phyloP scores from a whole-genome alignment of 2,888 invertebrate species.

The Harmothoe impar region DNA sequence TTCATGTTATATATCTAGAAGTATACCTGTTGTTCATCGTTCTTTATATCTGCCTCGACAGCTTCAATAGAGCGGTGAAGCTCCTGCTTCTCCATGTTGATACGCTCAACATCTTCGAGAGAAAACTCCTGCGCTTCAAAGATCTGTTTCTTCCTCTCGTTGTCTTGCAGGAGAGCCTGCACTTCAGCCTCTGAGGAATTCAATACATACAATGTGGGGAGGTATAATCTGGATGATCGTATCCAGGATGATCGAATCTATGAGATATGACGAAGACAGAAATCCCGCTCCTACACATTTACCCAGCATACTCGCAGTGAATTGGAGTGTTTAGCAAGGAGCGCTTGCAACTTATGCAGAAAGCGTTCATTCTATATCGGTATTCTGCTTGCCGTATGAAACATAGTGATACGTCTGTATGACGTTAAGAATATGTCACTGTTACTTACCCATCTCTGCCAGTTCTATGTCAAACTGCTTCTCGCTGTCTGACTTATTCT shows the following conservation, averaged over 20 bases:
- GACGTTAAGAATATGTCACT: no score
- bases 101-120: slow-evolving; percentile 78
- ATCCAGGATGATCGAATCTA: no score
- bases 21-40: slow-evolving; percentile 73
- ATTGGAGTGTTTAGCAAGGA: no score
- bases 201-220: not conserved
- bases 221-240: no score
- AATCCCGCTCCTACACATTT: no score
- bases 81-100: slow-evolving; percentile 74
- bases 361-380: no score
- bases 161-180: slow-evolving; percentile 67
- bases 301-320: no score
- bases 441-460: not conserved
- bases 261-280: no score
- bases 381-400: no score
- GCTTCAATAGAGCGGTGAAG: slow-evolving; percentile 75
- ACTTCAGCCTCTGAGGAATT: slow-evolving; percentile 72
- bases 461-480: not conserved
- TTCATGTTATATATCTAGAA: not conserved
- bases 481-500: not conserved
- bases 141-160: slow-evolving; percentile 74
- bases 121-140: slow-evolving; percentile 78
- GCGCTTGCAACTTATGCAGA: no score
- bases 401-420: no score
- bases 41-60: slow-evolving; percentile 73